Base-by-base conservation (phyloP, 2,797 vertebrate genomes). In the Knipowitschia caucasica region DNA sequence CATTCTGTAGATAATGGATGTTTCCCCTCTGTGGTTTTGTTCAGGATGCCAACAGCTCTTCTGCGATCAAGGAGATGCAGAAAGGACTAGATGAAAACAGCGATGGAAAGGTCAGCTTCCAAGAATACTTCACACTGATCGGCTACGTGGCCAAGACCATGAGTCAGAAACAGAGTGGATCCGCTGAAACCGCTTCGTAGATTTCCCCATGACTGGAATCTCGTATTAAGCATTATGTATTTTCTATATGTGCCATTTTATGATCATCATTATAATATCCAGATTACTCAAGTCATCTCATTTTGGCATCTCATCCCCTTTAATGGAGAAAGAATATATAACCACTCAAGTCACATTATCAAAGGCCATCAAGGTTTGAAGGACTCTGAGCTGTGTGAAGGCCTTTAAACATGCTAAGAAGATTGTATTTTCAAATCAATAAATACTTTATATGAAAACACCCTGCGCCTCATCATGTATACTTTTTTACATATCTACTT, bases 31-130 rank as follows among this genome's bases (percentile, higher is more conserved):
- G 18, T 7, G 21, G 11, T 38, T 53, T 34, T 25, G 1, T 31
- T 31, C 65, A 92, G 90, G 78, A 88, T 59, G 74, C 89, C 14
- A 53, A 76, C 30, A 77, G 71, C 53, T 17, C 67, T 4, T 51
- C 76, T 2, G 81, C 87, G 10, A 5, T 90, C 20, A 83, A 83
- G 35, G 78, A 88, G 11, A 87, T 92, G 86, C 85, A 86, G 73
- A 7, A 11, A 7, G 77, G 82, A 6, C 60, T 92, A 77, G 88
- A 89, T 23, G 78, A 58, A 1, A 83, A 91, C 77, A 44, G 67
- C 0, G 88, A 89, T 4, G 88, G 85, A 40, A 89, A 89, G 51
- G 83, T 90, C 81, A 75, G 72, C 82, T 91, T 91, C 72, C 49
- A 67, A 61, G 87, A 91, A 75, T 90, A 88, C 69, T 53, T 91